These are phyloP conservation scores for Euplexia lucipara DNA, from an alignment of 2,888 invertebrate genomes.

Conservation along the genomic window DNA sequence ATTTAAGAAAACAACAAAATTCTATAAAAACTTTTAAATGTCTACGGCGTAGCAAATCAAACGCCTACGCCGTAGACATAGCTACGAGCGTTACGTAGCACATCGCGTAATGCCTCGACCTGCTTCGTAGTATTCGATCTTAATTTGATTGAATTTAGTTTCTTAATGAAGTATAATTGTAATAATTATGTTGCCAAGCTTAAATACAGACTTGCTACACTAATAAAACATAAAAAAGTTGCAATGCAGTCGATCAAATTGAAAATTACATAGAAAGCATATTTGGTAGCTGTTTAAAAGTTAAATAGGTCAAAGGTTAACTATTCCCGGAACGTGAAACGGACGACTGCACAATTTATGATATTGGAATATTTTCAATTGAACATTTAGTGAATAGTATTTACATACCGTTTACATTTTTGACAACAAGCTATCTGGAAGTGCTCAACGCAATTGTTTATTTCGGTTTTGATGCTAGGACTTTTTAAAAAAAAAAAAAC, in stretches of 20 bases:
- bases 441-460: neutral
- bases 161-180: neutral
- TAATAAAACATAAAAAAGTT: constrained; percentile 4
- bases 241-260: constrained; percentile 41
- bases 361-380: constrained; percentile 35
- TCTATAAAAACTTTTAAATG: neutral
- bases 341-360: constrained; percentile 15
- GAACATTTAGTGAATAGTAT: neutral
- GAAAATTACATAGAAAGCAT: constrained; percentile 60
- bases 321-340: constrained; percentile 15
- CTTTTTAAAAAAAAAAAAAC: neutral
- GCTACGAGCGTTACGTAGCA: constrained; percentile 32
- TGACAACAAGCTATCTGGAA: neutral
- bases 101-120: neutral
- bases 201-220: neutral
- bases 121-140: neutral
- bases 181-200: neutral
- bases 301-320: constrained; percentile 50
- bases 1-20: neutral
- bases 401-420: constrained; percentile 8
- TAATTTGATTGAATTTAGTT: constrained; percentile 1
- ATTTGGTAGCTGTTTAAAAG: constrained; percentile 48
- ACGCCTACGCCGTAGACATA: constrained; percentile 57
- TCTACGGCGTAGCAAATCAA: constrained; percentile 41
- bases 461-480: neutral